These are phyloP conservation scores for Patiria miniata DNA, from an alignment of 35 echinoderm and acorn worm species.

Conservation along the genomic window DNA sequence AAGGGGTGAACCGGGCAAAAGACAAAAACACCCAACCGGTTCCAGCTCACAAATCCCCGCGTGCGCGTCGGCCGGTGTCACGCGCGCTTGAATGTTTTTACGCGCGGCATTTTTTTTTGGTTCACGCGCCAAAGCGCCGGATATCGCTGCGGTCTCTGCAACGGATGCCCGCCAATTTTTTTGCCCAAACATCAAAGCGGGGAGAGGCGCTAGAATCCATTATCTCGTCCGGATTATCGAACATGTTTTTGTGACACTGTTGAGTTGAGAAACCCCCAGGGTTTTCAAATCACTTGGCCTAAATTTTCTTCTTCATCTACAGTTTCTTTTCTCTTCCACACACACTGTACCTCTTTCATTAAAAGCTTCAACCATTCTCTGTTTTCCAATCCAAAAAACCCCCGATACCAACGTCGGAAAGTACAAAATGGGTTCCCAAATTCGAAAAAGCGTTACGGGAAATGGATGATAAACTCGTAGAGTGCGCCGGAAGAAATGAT, in stretches of 20 bases:
- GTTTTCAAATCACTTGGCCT: constrained; percentile 28
- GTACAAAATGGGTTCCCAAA: no score
- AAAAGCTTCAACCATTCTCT: no score
- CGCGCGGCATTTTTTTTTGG: not conserved
- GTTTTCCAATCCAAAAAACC: no score
- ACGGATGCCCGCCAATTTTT: constrained; percentile 13
- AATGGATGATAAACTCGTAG: no score
- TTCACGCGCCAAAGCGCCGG: not conserved
- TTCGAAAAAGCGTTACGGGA: no score
- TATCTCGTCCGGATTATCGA: constrained; percentile 33
- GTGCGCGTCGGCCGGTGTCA: not conserved
- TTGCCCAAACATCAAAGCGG: constrained; percentile 14
- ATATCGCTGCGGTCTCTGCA: not conserved
- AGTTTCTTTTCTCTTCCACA: no score
- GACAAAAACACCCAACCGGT: not conserved
- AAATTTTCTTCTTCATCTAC: not conserved
- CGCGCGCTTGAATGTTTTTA: not conserved
- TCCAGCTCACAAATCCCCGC: not conserved
- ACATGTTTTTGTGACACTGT: constrained; percentile 31
- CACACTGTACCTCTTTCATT: no score
- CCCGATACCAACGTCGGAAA: no score
- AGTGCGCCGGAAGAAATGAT: no score
- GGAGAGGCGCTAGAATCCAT: constrained; percentile 13
- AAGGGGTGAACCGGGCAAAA: not conserved
- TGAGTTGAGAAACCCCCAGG: constrained; percentile 8